Evolutionary conservation across 2,113 vertebrate species (phyloP), one percentile per base, ranked within the genome.

Genomic region (Psittacula cyanocephala): DNA sequence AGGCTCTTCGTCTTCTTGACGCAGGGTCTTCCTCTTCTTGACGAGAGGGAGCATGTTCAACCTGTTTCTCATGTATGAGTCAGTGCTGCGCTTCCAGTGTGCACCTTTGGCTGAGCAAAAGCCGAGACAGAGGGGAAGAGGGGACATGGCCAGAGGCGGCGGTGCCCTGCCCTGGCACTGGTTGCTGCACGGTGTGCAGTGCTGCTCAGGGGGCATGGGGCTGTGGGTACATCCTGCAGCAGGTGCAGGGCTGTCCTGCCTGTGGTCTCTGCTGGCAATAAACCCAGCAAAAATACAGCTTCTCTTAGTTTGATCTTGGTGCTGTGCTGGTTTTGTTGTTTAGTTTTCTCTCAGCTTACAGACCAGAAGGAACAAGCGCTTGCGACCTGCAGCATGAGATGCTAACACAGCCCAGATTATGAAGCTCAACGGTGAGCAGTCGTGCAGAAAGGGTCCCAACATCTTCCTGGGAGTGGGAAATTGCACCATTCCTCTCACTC

Each of bases 1-100:
- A 60, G 59, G 53, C 59, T 87, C 55, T 97, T 94, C 46, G 37
- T 94, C 81, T 84, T 91, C 64, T 43, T 94, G 88, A 87, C 84
- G 81, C 63, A 60, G 59, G 53, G 55, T 87, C 55, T 97, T 94
- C 46, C 35, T 94, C 81, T 84, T 91, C 64, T 43, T 94, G 88
- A 87, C 84, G 81, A 33, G 70, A 81, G 64, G 50, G 50, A 91
- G 68, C 70, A 47, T 6, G 12, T 49, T 88, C 55, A 87, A 90
- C 84, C 68, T 79, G 33, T 63, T 94, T 80, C 74, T 93, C n/a
- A n/a, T 31, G n/a, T 39, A 11, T 8, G 11, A 65, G 23, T 47
- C 37, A 17, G 23, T 79, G 41, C 81, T 88, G 68, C 1, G 15
- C 37, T 59, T 62, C 33, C 53, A 71, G 44, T 15, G 0, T 14